Percentiles rank a stretch among this genome's conserved stretches.
These are phyloP conservation scores for Rhodophaea formosa DNA, from an alignment of 2,888 invertebrate genomes.

Conservation along the genomic window DNA sequence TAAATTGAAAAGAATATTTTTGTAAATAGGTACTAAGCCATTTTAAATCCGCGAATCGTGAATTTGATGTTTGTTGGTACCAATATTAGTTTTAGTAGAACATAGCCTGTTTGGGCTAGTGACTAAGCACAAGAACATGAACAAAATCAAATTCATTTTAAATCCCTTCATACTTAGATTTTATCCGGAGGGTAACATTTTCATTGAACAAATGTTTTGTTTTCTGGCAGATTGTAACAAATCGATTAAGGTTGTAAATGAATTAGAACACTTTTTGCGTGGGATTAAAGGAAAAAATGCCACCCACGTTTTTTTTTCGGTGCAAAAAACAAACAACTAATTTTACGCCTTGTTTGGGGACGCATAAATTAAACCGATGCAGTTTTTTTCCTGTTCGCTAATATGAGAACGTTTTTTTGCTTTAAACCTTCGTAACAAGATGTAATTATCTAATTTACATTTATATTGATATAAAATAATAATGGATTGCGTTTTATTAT, in stretches of 20 bases:
- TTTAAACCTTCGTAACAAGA: background rate
- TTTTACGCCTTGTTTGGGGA: constrained; percentile 54
- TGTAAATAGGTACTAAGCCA: too few species aligned
- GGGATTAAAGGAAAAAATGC: constrained; percentile 60
- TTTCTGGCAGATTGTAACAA: constrained; percentile 40
- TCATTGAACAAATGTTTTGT: constrained; percentile 27
- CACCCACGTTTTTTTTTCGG: constrained; percentile 59
- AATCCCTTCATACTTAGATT: background rate
- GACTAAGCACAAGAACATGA: background rate
- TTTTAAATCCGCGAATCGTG: too few species aligned
- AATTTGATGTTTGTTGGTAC: too few species aligned
- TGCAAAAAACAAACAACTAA: constrained; percentile 57
- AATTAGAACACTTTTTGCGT: constrained; percentile 51
- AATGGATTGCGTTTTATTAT: background rate
- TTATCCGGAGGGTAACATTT: constrained; percentile 1
- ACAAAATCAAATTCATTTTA: background rate
- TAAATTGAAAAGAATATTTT: too few species aligned
- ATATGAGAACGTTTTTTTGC: constrained; percentile 4
- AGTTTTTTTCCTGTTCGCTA: constrained; percentile 27
- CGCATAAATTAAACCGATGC: constrained; percentile 48
- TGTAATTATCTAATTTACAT: background rate
- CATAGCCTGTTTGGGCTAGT: too few species aligned
- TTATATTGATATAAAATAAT: background rate
- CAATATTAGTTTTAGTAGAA: too few species aligned
- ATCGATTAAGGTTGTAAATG: constrained; percentile 42